Evolutionary conservation across 1,140 invertebrate species (phyloP).

Genomic region (Drosophila elegans): DNA sequence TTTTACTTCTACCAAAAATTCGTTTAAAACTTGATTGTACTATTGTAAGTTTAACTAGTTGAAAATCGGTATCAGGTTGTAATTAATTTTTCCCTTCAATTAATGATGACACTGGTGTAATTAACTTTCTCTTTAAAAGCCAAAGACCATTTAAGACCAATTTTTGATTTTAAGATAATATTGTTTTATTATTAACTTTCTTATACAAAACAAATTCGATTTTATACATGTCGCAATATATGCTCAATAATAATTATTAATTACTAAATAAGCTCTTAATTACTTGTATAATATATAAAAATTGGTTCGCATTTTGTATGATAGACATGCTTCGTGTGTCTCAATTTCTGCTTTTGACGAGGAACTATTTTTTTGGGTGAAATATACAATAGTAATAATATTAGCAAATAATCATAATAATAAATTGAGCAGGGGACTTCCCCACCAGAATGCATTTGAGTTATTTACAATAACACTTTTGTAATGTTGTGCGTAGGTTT

Average conservation of each 20-base stretch:
- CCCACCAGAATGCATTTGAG: conserved; percentile 52
- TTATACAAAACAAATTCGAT: conserved; percentile 67
- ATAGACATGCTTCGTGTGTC: conserved; percentile 4
- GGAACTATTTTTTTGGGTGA: conserved; percentile 35
- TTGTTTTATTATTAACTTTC: conserved; percentile 53
- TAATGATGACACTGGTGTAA: too few species aligned
- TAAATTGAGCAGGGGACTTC: neutral
- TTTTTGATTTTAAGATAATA: conserved; percentile 4
- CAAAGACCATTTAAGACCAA: too few species aligned
- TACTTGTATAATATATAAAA: conserved; percentile 34
- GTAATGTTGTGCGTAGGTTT: conserved; percentile 51
- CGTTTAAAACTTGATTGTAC: too few species aligned
- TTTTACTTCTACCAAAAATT: too few species aligned
- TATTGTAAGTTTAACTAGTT: too few species aligned
- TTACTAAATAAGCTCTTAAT: conserved; percentile 23
- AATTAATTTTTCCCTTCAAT: too few species aligned
- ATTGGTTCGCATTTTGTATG: conserved; percentile 26
- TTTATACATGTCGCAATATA: conserved; percentile 41
- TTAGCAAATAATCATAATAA: conserved; percentile 24
- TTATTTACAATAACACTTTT: conserved; percentile 58
- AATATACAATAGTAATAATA: conserved; percentile 34
- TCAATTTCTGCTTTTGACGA: conserved; percentile 9
- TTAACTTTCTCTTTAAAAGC: too few species aligned
- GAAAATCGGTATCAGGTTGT: too few species aligned
- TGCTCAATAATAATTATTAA: conserved; percentile 42